A percentile compares a stretch with the other conserved stretches of the same genome.
phyloP scores from a whole-genome alignment of 2,113 vertebrate genomes.

The human region GRCh38 chr12:67798001-67798500 shows the following conservation, averaged over 20 bases:
- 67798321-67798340: neutral
- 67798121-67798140: neutral
- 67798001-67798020: neutral
- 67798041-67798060: neutral
- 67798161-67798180: neutral
- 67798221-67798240: neutral
- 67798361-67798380: neutral
- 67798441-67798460: neutral
- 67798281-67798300: neutral
- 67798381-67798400: no score
- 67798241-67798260: neutral
- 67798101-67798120: neutral
- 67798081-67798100: neutral
- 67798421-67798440: neutral
- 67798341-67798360: neutral
- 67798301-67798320: accelerated
- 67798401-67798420: neutral
- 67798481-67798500: neutral
- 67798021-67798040: neutral
- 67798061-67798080: neutral
- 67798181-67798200: neutral
- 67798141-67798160: neutral
- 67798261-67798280: neutral
- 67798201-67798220: neutral
- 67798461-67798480: neutral